phyloP scores from a whole-genome alignment of 1,140 invertebrate genomes.

The Drepana arcuata region DNA sequence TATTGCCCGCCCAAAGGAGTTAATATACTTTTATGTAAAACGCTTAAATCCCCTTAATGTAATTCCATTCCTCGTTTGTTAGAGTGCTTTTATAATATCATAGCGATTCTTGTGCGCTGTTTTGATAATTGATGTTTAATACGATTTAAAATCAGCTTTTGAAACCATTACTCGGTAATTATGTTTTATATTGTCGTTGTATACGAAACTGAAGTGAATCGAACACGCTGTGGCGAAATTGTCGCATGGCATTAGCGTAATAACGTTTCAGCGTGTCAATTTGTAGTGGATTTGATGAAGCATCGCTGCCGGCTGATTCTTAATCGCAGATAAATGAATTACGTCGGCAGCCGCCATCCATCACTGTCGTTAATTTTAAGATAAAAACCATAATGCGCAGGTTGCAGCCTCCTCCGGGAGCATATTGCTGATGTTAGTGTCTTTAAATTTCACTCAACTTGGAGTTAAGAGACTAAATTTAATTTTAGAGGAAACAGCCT shows the following conservation, averaged over 20 bases:
- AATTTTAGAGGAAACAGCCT: no score
- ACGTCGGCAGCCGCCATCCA: slow-evolving; percentile 36
- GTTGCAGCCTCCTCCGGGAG: slow-evolving; percentile 27
- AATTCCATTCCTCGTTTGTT: slow-evolving; percentile 15
- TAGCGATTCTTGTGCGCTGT: neutral
- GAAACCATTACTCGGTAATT: no score
- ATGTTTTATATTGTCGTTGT: no score
- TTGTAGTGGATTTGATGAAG: slow-evolving; percentile 27
- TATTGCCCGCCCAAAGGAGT: slow-evolving; percentile 35
- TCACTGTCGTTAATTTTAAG: slow-evolving; percentile 54
- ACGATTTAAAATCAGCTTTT: no score
- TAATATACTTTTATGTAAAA: slow-evolving; percentile 45
- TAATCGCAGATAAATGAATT: slow-evolving; percentile 59
- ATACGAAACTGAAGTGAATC: no score
- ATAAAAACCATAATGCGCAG: slow-evolving; percentile 49
- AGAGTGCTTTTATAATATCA: neutral
- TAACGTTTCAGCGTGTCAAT: slow-evolving; percentile 28
- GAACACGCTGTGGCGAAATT: no score
- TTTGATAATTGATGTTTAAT: no score
- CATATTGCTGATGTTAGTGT: no score
- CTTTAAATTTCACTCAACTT: no score
- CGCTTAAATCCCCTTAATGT: slow-evolving; percentile 25
- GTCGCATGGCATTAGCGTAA: slow-evolving; percentile 7
- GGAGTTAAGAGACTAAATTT: no score
- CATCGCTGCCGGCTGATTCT: slow-evolving; percentile 23